Evolutionary conservation across 2,888 invertebrate genomes (phyloP), one percentile per base, ranked within the genome.

Genomic region (Clostera curtula): DNA sequence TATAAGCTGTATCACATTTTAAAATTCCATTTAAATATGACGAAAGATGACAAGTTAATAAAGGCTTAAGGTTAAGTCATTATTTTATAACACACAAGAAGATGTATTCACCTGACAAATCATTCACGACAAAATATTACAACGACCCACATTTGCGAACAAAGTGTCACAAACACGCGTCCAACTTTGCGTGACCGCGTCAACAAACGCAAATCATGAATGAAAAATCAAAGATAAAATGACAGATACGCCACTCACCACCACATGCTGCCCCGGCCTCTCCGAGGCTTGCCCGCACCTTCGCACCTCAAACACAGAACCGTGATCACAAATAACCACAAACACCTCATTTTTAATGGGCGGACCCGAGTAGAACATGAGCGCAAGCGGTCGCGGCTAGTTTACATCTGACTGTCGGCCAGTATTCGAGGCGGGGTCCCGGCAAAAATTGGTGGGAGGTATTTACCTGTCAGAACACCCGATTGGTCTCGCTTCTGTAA

Each of bases 261-360:
- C 95, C 95, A 95, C 91, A 93, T 94, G 56, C 93, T 93, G 69
- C 95, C 94, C 62, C 93, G 88, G 60, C 93, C 93, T 65, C 93
- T 86, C 66, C 91, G 89, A 51, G 88, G 86, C 63, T 90, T 90
- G 49, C 68, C 74, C 44, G 74, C 70, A 67, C 80, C 65, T 33
- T 75, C 72, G 65, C 76, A 73, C 64, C 80, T 56, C 67, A 72
- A 75, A 71, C 80, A 80, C 77, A 83, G 54, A 67, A 86, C 74
- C 43, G 85, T 69, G 59, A 86, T 71, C 73, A 80, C 82, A 63
- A 79, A 73, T 60, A 86, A 75, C 62, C 87, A 84, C 79, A 77
- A 57, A 65, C 83, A 83, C 80, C 79, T 76, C 85, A 80, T 85
- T 61, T 59, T 75, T 61, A 59, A 76, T 64, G 77, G 79, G 76